Evolutionary conservation across 2,113 vertebrate species (phyloP).

Genomic region (Callospermophilus lateralis): DNA sequence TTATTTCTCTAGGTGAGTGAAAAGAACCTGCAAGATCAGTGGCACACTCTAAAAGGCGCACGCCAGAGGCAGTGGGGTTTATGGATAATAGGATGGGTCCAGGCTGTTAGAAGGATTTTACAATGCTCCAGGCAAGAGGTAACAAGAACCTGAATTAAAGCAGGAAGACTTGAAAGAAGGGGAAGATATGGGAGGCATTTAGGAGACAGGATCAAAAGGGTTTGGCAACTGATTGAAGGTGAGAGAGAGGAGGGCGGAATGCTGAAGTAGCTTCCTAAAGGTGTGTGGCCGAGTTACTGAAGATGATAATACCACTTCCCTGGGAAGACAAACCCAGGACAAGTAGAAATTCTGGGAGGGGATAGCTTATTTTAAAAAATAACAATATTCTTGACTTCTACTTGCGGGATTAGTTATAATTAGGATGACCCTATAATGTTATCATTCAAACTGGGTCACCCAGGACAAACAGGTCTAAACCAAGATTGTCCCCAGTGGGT

Average conservation of each 20-base stretch:
- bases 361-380: background rate
- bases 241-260: conserved; percentile 11
- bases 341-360: background rate
- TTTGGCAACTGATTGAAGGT: conserved; percentile 53
- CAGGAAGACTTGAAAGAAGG: conserved; percentile 67
- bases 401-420: conserved; percentile 26
- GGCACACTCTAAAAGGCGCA: conserved; percentile 32
- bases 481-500: background rate
- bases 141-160: conserved; percentile 71
- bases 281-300: conserved; percentile 1
- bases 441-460: conserved; percentile 10
- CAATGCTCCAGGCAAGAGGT: conserved; percentile 68
- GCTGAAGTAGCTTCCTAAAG: conserved; percentile 23
- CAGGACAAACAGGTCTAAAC: conserved; percentile 11
- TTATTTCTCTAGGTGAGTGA: background rate
- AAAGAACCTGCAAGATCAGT: background rate
- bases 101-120: conserved; percentile 57
- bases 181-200: conserved; percentile 19
- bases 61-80: background rate
- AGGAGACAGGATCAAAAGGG: conserved; percentile 69
- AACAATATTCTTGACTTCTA: background rate
- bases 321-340: background rate
- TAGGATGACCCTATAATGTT: background rate
- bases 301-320: background rate
- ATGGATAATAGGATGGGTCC: background rate